Percentiles rank a stretch among this genome's conserved stretches.
These are phyloP conservation scores for Phalacrocorax brasilianus DNA, from an alignment of 2,113 vertebrate genomes.

Conservation along the genomic window DNA sequence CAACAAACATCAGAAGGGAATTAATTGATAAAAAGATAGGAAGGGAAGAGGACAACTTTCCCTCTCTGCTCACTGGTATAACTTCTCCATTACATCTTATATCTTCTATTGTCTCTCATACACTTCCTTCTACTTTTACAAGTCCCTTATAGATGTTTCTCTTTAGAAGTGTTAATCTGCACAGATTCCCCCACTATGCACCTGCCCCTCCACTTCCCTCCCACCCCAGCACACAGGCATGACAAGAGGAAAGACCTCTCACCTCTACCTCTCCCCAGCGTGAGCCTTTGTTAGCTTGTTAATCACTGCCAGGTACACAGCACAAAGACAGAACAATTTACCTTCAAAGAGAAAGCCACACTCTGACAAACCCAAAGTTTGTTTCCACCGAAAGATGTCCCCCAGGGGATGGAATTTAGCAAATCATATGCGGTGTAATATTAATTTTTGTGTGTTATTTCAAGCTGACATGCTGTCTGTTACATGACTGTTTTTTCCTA, in stretches of 20 bases:
- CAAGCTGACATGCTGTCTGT: constrained; percentile 37
- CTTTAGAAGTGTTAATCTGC: not conserved
- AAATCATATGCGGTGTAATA: constrained; percentile 18
- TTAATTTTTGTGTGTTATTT: constrained; percentile 41
- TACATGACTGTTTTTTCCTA: not conserved
- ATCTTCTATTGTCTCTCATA: not conserved
- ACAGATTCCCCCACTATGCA: not conserved
- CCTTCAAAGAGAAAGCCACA: not conserved
- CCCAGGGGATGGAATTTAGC: constrained; percentile 20
- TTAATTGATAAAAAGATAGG: not conserved
- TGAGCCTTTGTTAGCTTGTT: not conserved
- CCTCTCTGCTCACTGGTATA: not conserved
- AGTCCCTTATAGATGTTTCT: not conserved
- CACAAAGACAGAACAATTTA: constrained; percentile 8
- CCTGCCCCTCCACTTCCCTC: not conserved
- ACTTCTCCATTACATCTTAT: not conserved
- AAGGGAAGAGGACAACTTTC: not conserved
- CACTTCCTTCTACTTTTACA: not conserved
- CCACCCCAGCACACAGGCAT: not conserved
- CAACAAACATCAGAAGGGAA: too few relatives aligned
- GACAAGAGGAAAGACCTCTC: not conserved
- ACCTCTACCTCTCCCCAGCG: not conserved
- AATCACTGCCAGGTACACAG: not conserved
- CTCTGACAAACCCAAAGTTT: constrained; percentile 41
- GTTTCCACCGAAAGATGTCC: constrained; percentile 15